Evolutionary conservation across 2,113 vertebrate species (phyloP), one percentile per base, ranked within the genome.

Genomic region (Perca flavescens): DNA sequence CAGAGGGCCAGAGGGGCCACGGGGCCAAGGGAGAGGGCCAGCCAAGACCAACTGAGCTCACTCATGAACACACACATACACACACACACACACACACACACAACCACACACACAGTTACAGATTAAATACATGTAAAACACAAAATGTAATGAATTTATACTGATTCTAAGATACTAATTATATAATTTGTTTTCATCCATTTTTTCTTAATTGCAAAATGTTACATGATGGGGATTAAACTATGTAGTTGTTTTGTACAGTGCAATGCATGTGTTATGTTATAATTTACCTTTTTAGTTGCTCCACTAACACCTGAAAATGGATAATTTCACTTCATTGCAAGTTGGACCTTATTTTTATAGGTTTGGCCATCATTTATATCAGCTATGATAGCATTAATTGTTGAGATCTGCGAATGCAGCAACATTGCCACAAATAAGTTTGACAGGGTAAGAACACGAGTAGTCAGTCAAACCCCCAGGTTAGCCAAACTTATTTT

Each of bases 1-100:
- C 94, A 95, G 88, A 89, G 90, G 90, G 91, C 85, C 92, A 86
- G 71, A 78, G 87, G 89, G 90, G 91, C 91, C 87, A 89, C 40
- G 6, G 87, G 90, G 83, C 84, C 69, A 36, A 82, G 89, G 80
- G 90, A 92, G 62, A 69, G 75, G 83, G 86, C 82, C 87, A 92
- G 91, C 91, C 77, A 87, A 82, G 64, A 89, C 80, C 83, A 75
- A 84, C 31, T 88, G 67, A 88, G 78, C 65, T 79, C 81, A 71
- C 65, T 78, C 60, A 11, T 11, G 40, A 43, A 74, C 54, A 62
- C 15, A 65, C 1, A 72, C 17, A 77, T 74, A 73, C 52, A 80
- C 62, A 72, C 21, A 47, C 2, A 31, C 31, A 31, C 31, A 31
- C 31, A 31, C 31, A 31, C 31, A 31, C 31, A 31, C 31, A 31